Base-by-base conservation (phyloP, 1,140 invertebrate species). In the Drosophila kikkawai region DNA sequence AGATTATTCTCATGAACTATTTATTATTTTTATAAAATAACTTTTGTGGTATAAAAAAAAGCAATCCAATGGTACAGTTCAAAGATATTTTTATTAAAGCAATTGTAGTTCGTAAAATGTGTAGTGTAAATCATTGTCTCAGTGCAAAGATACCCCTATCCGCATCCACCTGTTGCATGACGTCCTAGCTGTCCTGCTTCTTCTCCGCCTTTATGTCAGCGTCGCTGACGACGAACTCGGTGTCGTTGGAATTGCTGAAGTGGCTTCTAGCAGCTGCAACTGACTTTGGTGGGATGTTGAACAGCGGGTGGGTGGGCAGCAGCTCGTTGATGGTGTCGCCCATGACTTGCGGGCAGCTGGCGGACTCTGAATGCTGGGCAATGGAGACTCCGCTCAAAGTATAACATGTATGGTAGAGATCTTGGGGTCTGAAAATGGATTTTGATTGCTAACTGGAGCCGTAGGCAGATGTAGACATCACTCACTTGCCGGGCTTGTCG, bases 361-460 rank as follows among this genome's bases (percentile, higher is more conserved):
- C 93, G 47, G 92, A 93, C 42, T 94, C 93, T 47, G 96, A 96
- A 94, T 98, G 96, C 93, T 99, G 99, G 36, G 98, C 96, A 58
- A 99, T 94, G 22, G 98, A 98, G 19, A 99, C 93, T n/a, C 99
- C 99, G 94, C 98, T 98, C 4, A 99, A 93, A 4, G 96, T 96
- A 91, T 99, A 99, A 93, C 98, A 99, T 1, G 98, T 99, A 91
- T 99, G 99, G 93, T 99, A 99, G 64, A 97, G 95, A 94, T 99
- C 99, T 78, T 96, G 94, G 57, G 94, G 94, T 93, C 97, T 98
- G 12, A 15, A 68, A 67, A n/a, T 29, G 4, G 15, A 36, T 3
- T 9, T 11, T 19, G 8, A 6, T n/a, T 42, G 7, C 1, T 7
- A 44, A 19, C 36, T 56, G 8, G 4, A 11, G 19, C 8, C 36